Evolutionary conservation across 2,888 invertebrate genomes (phyloP), one percentile per base, ranked within the genome.

Genomic region (Amblyjoppa fuscipennis): DNA sequence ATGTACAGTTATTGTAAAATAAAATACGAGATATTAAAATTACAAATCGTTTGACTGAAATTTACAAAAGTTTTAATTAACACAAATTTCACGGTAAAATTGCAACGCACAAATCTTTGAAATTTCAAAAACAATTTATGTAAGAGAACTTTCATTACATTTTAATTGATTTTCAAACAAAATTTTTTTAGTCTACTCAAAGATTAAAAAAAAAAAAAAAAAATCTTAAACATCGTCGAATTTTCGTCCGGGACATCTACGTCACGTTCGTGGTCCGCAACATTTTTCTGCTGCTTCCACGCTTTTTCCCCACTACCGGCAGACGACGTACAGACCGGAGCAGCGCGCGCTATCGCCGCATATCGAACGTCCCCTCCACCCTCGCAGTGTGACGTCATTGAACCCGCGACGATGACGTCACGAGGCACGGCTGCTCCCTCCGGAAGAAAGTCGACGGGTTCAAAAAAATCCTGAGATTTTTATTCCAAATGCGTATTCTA

Each of bases 321-420:
- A 38, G 79, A 59, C 66, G 85, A 82, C 82, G 82, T 66, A 77
- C 61, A 80, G 73, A 70, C 71, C 68, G 85, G 71, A 76, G 59
- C 79, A 82, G 82, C 75, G 85, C 85, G 85, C 85, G 79, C 78
- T 75, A 82, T 68, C 82, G 71, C 45, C 87, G 88, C 90, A 91
- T 93, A 93, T 93, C 93, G 93, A 93, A 91, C 93, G 85, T 51
- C 45, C 73, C 66, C 53, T 56, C 81, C 69, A 34, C 68, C 73
- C 84, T 56, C 77, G 2, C 68, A 16, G 78, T 93, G 93, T 93
- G 93, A 93, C 93, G 93, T 93, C 93, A 93, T 88, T 90, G 90
- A 92, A 92, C 89, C 88, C 88, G 90, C 64, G 79, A 51, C 88
- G 83, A 90, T 92, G 93, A 93, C 93, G 93, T 93, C 93, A 91